These are phyloP conservation scores for Notarius quadriscutis DNA, from an alignment of 2,113 vertebrate species.

Conservation along the genomic window DNA sequence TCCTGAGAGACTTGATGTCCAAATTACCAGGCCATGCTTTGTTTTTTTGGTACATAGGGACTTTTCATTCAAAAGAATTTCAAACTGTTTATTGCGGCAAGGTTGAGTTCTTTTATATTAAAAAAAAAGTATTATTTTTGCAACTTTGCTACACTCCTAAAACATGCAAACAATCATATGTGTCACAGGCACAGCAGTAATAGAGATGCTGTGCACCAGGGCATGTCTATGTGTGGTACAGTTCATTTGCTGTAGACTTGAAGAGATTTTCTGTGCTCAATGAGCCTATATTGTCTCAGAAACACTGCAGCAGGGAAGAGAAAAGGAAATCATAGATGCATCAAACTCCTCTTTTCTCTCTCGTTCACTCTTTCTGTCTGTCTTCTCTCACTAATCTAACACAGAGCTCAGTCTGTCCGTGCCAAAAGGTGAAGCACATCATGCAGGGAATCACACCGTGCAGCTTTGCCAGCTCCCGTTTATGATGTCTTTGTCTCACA, in stretches of 20 bases:
- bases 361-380: conserved; percentile 30
- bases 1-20: conserved; percentile 67
- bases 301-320: conserved; percentile 32
- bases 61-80: conserved; percentile 40
- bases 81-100: conserved; percentile 5
- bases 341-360: neutral
- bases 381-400: conserved; percentile 49
- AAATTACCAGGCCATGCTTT: conserved; percentile 61
- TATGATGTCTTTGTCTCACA: conserved; percentile 51
- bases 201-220: neutral
- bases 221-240: neutral
- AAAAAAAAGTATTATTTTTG: neutral
- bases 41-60: conserved; percentile 39
- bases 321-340: conserved; percentile 33
- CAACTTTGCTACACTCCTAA: conserved; percentile 14
- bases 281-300: conserved; percentile 16
- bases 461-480: conserved; percentile 36
- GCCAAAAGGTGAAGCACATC: conserved; percentile 49
- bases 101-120: neutral
- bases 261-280: neutral
- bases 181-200: conserved; percentile 10
- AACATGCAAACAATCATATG: conserved; percentile 27
- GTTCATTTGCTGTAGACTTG: conserved; percentile 12
- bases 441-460: conserved; percentile 42
- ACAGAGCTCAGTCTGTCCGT: conserved; percentile 32